Percentiles rank a stretch among this genome's conserved stretches.
Evolutionary conservation across 1,140 invertebrate genomes (phyloP).

Genomic region (Philaenus spumarius): DNA sequence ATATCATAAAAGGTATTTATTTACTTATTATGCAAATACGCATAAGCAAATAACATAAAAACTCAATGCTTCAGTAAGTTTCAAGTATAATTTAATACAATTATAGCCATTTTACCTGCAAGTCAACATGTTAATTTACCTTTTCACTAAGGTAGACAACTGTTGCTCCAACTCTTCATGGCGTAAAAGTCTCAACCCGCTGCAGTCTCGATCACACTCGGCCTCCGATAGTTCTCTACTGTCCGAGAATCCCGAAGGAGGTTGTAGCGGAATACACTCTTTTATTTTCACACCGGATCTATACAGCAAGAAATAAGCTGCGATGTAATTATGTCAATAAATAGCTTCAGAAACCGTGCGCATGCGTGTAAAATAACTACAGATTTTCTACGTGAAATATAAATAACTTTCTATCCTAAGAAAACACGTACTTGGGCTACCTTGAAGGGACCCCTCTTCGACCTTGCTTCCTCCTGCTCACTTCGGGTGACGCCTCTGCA

Average conservation of each 20-base stretch:
- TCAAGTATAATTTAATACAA: background rate
- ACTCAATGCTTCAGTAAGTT: background rate
- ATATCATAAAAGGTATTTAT: no score
- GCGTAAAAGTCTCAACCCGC: conserved; percentile 12
- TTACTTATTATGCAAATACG: no score
- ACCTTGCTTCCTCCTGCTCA: conserved; percentile 19
- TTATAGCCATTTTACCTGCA: background rate
- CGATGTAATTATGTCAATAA: no score
- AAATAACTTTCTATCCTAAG: no score
- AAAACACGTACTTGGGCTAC: conserved; percentile 25
- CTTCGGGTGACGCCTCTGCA: conserved; percentile 30
- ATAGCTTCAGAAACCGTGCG: no score
- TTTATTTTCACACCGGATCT: background rate
- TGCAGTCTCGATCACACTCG: conserved; percentile 18
- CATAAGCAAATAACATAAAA: background rate
- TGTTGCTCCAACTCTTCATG: conserved; percentile 27
- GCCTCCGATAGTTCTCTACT: conserved; percentile 28
- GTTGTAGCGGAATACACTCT: conserved; percentile 23
- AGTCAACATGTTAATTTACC: conserved; percentile 6
- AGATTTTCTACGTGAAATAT: no score
- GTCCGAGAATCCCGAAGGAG: conserved; percentile 31
- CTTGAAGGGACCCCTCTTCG: conserved; percentile 20
- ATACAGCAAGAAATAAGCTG: background rate
- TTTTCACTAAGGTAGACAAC: conserved; percentile 24
- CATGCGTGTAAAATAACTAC: no score